Conservation (phyloP, 2,888 invertebrate species). For the Emmelina monodactyla region DNA sequence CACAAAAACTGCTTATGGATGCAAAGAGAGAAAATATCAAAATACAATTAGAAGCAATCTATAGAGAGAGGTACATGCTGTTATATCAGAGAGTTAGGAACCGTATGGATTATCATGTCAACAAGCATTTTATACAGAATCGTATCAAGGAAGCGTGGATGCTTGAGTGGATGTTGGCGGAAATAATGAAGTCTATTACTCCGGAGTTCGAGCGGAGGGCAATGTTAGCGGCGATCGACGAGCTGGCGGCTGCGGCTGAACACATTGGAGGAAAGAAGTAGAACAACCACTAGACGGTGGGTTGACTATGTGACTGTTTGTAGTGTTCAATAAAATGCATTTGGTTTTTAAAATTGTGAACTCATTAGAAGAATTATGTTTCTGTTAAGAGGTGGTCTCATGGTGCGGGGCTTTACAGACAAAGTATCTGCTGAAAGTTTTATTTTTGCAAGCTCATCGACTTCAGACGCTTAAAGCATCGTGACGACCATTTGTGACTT, state of each 20-base stretch:
- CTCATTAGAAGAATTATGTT: too few species aligned
- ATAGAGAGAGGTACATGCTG: slow-evolving; percentile 68
- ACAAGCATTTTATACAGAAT: slow-evolving; percentile 76
- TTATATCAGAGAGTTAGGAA: slow-evolving; percentile 70
- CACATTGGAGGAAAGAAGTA: too few species aligned
- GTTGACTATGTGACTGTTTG: too few species aligned
- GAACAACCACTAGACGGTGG: too few species aligned
- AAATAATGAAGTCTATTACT: slow-evolving; percentile 78
- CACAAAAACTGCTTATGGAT: slow-evolving; percentile 76
- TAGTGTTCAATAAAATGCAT: not conserved
- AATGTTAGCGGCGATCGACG: slow-evolving; percentile 83
- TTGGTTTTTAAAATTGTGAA: not conserved
- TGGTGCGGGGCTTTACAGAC: too few species aligned
- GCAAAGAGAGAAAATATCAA: slow-evolving; percentile 91
- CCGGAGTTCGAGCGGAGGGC: slow-evolving; percentile 89
- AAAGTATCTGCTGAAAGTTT: too few species aligned
- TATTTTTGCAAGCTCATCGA: too few species aligned
- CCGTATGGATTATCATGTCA: slow-evolving; percentile 89
- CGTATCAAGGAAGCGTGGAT: slow-evolving; percentile 91
- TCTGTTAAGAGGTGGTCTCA: too few species aligned
- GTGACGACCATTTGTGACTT: too few species aligned
- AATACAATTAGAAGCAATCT: slow-evolving; percentile 93
- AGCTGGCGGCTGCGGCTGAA: slow-evolving; percentile 76
- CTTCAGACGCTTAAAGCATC: too few species aligned
- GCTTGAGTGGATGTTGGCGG: slow-evolving; percentile 88